Conservation (phyloP, 2,113 vertebrate species). For the Limnothrissa miodon region DNA sequence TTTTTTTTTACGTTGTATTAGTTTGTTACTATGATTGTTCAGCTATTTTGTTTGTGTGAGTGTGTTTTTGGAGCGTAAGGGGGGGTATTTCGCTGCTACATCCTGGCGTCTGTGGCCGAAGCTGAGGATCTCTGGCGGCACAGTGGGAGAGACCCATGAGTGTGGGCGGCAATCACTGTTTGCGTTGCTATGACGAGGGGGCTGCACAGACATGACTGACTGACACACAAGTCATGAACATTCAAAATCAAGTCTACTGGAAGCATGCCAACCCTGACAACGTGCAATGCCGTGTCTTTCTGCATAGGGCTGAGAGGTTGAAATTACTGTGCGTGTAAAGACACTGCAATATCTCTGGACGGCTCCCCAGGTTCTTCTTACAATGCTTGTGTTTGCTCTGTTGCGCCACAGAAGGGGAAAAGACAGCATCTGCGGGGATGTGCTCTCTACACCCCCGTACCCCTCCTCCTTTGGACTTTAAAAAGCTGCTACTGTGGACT, state of each 20-base stretch:
- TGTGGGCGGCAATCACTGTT: neutral
- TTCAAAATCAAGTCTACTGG: neutral
- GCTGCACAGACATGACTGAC: neutral
- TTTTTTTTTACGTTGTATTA: constrained; percentile 6
- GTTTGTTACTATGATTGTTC: constrained; percentile 18
- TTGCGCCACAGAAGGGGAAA: neutral
- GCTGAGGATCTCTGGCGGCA: neutral
- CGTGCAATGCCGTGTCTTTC: neutral
- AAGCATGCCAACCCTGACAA: neutral
- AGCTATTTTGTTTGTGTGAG: neutral
- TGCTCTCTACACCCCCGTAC: neutral
- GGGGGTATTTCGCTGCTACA: neutral
- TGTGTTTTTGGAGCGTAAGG: neutral
- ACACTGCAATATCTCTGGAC: neutral
- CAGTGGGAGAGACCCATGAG: neutral
- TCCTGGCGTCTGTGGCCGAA: neutral
- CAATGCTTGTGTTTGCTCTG: neutral
- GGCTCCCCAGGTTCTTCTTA: neutral
- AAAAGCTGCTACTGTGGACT: neutral
- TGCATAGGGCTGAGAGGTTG: neutral
- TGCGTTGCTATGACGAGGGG: neutral
- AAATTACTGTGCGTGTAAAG: neutral
- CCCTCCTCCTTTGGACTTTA: neutral
- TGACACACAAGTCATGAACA: neutral
- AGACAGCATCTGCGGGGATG: neutral